Conservation (phyloP, 1,140 invertebrate genomes). For the Plectrocnemia conspersa region DNA sequence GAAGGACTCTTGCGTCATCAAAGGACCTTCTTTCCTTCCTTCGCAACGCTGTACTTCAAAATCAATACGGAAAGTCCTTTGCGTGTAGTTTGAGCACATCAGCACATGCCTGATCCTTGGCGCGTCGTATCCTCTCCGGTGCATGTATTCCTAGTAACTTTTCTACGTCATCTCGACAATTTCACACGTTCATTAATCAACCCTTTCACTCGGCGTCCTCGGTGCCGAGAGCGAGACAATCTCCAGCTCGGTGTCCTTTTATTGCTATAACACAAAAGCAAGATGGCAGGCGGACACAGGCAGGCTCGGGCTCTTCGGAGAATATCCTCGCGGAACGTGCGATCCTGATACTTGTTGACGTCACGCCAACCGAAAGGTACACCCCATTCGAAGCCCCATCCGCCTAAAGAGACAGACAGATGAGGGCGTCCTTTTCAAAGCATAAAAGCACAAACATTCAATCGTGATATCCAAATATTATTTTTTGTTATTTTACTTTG, state of each 20-base stretch:
- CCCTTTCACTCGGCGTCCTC: conserved; percentile 24
- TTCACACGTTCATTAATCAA: conserved; percentile 35
- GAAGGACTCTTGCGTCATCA: conserved; percentile 22
- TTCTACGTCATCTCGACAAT: conserved; percentile 34
- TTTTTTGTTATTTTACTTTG: too few relatives aligned
- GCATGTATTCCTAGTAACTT: conserved; percentile 26
- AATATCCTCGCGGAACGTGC: conserved; percentile 35
- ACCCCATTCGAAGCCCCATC: conserved; percentile 47
- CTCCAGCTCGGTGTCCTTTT: neutral
- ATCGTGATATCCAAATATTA: too few relatives aligned
- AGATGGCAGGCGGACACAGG: neutral
- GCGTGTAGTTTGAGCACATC: too few relatives aligned
- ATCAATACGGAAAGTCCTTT: too few relatives aligned
- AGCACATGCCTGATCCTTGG: too few relatives aligned
- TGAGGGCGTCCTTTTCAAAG: too few relatives aligned
- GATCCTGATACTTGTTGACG: conserved; percentile 50
- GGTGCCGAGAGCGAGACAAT: neutral
- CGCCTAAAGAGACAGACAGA: conserved; percentile 28
- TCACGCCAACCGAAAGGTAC: conserved; percentile 48
- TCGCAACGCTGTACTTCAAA: too few relatives aligned
- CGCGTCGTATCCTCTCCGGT: neutral
- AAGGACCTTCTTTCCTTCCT: too few relatives aligned
- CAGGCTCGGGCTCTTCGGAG: neutral
- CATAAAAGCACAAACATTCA: too few relatives aligned
- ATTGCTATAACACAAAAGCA: neutral